Evolutionary conservation across 2,888 invertebrate species (phyloP), one percentile per base, ranked within the genome.

Genomic region (Oxyteleia sp.): DNA sequence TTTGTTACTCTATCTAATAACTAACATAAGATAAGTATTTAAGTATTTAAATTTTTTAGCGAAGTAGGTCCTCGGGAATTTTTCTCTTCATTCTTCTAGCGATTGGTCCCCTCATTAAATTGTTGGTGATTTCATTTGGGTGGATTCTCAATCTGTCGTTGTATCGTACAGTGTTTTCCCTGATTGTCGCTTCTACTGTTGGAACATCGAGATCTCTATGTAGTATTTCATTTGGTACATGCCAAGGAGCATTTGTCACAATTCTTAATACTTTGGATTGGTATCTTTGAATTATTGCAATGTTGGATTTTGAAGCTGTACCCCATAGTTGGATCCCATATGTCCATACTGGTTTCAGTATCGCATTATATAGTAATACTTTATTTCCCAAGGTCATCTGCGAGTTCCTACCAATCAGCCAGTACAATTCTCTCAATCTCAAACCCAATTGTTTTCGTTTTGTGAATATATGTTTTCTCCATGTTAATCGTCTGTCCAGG

Each of bases 281-380:
- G 13, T 83, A 81, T 29, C 84, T 20, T 51, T 84, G 78, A 1
- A 86, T 13, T 3, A 82, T 82, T 7, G 84, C 78, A 4, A 84
- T 15, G 47, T 82, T 86, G 1, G 64, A 84, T 26, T 82, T 71
- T 8, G 53, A 66, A 0, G 72, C 74, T 1, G 66, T 64, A 7
- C 84, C 74, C 85, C 84, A 84, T 1, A 84, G 45, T 68, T 83
- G 59, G n/a, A 59, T 57, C 0, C 84, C 83, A 20, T 81, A 87
- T 0, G 49, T 69, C 80, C 71, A 84, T 43, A 80, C 57, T 11
- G 80, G 75, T 35, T 84, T 85, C 8, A 84, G 13, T 20, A 82
- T 81, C 0, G 53, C 15, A 61, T 84, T 83, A 38, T 85, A 85
- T 5, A 84, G 11, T 1, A 51, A 0, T 0, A 80, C 5, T 47